Evolutionary conservation across 2,797 vertebrate genomes (phyloP).

Genomic region (Monodelphis domestica): DNA sequence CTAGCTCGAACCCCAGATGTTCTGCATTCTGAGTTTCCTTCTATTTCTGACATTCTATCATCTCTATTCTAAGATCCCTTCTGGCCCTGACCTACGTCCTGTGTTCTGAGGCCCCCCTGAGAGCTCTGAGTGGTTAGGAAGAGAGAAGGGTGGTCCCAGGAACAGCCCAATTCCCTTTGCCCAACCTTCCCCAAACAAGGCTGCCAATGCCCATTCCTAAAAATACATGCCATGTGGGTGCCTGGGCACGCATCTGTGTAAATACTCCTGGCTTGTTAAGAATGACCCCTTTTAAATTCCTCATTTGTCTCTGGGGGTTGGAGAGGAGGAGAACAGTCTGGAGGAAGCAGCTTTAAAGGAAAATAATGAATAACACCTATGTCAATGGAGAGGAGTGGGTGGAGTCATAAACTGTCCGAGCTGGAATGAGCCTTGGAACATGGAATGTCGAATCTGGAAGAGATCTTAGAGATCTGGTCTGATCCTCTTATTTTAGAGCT

Average conservation of each 20-base stretch:
- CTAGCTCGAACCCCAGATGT: neutral
- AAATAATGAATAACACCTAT: constrained; percentile 10
- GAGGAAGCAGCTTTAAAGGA: neutral
- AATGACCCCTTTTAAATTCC: neutral
- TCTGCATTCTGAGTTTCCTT: neutral
- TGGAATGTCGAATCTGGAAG: neutral
- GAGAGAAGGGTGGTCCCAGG: neutral
- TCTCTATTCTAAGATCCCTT: neutral
- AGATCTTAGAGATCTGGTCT: neutral
- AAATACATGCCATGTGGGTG: neutral
- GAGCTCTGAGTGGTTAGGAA: neutral
- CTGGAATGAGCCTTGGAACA: neutral
- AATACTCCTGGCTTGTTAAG: neutral
- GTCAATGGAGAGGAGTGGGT: neutral
- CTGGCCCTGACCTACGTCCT: neutral
- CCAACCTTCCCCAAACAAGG: neutral
- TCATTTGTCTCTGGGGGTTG: neutral
- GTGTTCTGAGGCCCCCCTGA: neutral
- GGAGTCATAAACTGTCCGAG: neutral
- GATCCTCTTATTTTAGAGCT: neutral
- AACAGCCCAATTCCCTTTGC: neutral
- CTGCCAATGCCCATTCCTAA: neutral
- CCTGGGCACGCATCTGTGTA: neutral
- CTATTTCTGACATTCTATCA: neutral
- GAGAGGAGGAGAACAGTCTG: neutral